Evolutionary conservation across 2,113 vertebrate species (phyloP).

Genomic region (Gymnogyps californianus): DNA sequence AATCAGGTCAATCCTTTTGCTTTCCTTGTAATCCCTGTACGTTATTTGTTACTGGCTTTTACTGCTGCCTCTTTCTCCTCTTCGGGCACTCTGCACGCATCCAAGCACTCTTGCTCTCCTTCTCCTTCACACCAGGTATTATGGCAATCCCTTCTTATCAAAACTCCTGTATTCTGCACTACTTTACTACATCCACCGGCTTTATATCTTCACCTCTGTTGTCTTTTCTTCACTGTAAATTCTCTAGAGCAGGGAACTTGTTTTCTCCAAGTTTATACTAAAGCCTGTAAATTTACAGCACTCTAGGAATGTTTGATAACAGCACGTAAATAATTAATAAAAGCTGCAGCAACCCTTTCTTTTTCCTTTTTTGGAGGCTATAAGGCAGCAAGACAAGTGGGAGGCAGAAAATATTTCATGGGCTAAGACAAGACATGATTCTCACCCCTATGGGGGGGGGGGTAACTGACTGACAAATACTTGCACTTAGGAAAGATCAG

Average conservation of each 20-base stretch:
- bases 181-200: neutral
- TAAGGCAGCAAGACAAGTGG: neutral
- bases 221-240: neutral
- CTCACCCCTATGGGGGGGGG: slow-evolving; percentile 10
- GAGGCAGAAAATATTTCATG: slow-evolving; percentile 35
- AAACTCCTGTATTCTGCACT: neutral
- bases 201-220: slow-evolving; percentile 1
- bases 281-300: slow-evolving; percentile 38
- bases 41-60: slow-evolving; percentile 36
- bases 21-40: slow-evolving; percentile 56
- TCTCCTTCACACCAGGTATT: neutral
- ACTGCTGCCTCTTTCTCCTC: neutral
- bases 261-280: slow-evolving; percentile 43
- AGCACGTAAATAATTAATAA: slow-evolving; percentile 60
- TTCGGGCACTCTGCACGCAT: neutral
- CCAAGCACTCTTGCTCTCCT: neutral
- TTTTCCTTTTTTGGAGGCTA: slow-evolving; percentile 9
- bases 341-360: slow-evolving; percentile 39
- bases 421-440: neutral
- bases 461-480: slow-evolving; percentile 30
- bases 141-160: slow-evolving; percentile 13
- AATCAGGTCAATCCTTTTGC: slow-evolving; percentile 67
- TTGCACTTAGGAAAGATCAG: neutral
- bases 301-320: slow-evolving; percentile 61
- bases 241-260: neutral